Percentiles rank a stretch among this genome's conserved stretches.
phyloP scores from a whole-genome alignment of 2,888 invertebrate genomes.

The Apoda limacodes region DNA sequence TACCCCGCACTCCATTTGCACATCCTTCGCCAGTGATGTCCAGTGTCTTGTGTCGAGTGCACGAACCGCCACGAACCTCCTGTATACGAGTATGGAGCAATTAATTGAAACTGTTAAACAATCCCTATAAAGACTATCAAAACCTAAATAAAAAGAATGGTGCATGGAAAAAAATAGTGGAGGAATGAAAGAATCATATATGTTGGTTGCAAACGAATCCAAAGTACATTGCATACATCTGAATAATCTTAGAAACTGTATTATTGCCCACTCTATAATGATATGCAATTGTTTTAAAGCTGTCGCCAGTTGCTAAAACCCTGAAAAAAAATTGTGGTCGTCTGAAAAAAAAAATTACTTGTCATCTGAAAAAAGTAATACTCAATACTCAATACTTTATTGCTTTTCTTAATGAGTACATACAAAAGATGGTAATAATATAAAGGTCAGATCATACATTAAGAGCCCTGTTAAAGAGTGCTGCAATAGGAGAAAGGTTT shows the following conservation, averaged over 20 bases:
- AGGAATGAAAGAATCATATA: slow-evolving; percentile 20
- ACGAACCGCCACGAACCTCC: slow-evolving; percentile 18
- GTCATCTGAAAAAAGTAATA: too few species aligned
- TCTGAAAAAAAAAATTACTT: too few species aligned
- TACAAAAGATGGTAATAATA: too few species aligned
- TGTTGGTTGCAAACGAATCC: slow-evolving; percentile 19
- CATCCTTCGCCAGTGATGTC: slow-evolving; percentile 16
- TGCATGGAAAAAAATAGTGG: slow-evolving; percentile 20
- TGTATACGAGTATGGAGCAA: slow-evolving; percentile 18
- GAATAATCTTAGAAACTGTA: slow-evolving; percentile 17
- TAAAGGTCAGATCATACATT: too few species aligned
- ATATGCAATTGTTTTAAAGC: slow-evolving; percentile 16
- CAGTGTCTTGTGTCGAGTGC: slow-evolving; percentile 17
- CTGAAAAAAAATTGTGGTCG: too few species aligned
- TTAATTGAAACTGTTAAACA: slow-evolving; percentile 10
- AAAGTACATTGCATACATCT: slow-evolving; percentile 17
- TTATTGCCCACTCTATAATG: slow-evolving; percentile 15
- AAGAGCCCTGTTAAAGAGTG: too few species aligned
- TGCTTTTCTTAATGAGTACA: too few species aligned
- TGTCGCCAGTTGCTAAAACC: slow-evolving; percentile 19
- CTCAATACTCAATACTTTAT: too few species aligned
- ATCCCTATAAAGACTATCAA: slow-evolving; percentile 19
- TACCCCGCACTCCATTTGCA: slow-evolving; percentile 16
- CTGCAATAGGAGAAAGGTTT: too few species aligned
- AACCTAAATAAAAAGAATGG: slow-evolving; percentile 19